Evolutionary conservation across 2,113 vertebrate species (phyloP).

Genomic region (Pteropus alecto): DNA sequence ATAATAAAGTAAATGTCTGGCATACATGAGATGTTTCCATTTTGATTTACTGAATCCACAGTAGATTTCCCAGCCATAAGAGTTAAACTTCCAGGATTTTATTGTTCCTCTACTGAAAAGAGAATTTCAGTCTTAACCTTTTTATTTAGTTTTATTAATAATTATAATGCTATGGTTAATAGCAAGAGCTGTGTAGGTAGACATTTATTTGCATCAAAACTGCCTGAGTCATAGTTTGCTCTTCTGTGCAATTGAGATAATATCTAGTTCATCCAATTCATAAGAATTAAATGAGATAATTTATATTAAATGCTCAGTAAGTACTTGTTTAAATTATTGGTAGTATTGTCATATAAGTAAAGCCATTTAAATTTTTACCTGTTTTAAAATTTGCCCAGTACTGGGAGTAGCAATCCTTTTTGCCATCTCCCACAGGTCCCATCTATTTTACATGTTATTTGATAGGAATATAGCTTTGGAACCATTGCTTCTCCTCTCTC

Average conservation of each 20-base stretch:
- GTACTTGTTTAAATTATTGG: not conserved
- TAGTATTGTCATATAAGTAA: not conserved
- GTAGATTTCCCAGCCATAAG: not conserved
- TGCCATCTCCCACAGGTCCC: not conserved
- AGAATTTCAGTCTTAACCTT: not conserved
- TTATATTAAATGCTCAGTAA: not conserved
- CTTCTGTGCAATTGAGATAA: not conserved
- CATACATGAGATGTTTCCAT: not conserved
- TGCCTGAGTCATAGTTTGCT: not conserved
- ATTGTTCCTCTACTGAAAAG: not conserved
- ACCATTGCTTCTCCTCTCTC: not conserved
- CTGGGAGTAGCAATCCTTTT: not conserved
- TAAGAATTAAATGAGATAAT: not conserved
- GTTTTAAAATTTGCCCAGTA: not conserved
- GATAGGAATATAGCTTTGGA: not conserved
- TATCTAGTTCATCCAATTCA: not conserved
- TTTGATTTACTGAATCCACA: not conserved
- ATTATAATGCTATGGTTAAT: not conserved
- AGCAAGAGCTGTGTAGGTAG: not conserved
- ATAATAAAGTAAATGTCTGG: not conserved
- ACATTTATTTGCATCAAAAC: not conserved
- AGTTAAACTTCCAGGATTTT: not conserved
- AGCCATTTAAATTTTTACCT: not conserved
- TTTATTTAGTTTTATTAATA: not conserved
- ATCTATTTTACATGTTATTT: not conserved